These are phyloP conservation scores for Diadumene lineata DNA, from an alignment of 92 coral and sea anemone species.

Conservation along the genomic window DNA sequence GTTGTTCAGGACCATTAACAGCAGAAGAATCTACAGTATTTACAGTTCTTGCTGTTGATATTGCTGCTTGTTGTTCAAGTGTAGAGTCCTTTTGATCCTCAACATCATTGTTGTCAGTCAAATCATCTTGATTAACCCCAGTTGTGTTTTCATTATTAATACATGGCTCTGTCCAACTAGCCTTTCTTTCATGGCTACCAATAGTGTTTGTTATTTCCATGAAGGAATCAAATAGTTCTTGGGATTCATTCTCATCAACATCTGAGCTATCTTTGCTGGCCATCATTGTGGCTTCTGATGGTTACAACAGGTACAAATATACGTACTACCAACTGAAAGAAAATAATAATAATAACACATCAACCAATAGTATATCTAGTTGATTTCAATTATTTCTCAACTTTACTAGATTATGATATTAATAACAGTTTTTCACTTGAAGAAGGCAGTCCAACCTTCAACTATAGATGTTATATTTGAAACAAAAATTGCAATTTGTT, in stretches of 20 bases:
- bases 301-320: not conserved
- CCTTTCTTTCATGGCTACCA: conserved; percentile 30
- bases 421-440: too few relatives aligned
- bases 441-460: too few relatives aligned
- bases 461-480: too few relatives aligned
- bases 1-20: not conserved
- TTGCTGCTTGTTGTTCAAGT: not conserved
- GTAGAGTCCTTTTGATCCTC: not conserved
- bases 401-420: too few relatives aligned
- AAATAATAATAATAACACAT: not conserved
- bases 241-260: conserved; percentile 24
- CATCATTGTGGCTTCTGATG: not conserved
- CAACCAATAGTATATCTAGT: too few relatives aligned
- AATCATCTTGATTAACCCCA: not conserved
- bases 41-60: not conserved
- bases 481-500: too few relatives aligned
- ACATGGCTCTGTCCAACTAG: not conserved
- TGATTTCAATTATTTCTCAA: too few relatives aligned
- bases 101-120: not conserved
- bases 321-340: conserved; percentile 14
- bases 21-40: not conserved
- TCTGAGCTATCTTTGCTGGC: conserved; percentile 5
- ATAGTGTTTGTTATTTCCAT: conserved; percentile 82
- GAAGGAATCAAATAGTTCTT: conserved; percentile 79
- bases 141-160: not conserved